Percentiles rank a stretch among this genome's conserved stretches.
Conservation (phyloP, 2,888 invertebrate species). For the Nasonia oneida region DNA sequence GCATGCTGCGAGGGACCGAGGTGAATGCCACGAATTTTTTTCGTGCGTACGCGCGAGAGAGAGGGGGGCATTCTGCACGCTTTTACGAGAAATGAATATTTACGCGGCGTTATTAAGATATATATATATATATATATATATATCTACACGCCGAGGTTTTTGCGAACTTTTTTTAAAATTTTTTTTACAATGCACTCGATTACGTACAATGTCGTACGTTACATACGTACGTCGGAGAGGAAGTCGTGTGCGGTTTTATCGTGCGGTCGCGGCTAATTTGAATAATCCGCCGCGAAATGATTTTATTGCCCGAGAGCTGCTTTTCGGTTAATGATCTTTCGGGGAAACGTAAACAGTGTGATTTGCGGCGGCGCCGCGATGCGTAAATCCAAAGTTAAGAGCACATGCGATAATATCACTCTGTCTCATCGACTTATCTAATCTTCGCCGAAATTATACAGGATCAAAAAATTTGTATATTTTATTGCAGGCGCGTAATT, state of each 20-base stretch:
- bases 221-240: background rate
- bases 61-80: background rate
- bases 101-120: constrained; percentile 50
- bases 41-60: background rate
- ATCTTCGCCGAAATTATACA: background rate
- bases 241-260: background rate
- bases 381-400: background rate
- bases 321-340: background rate
- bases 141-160: background rate
- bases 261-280: background rate
- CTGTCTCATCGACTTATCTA: background rate
- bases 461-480: background rate
- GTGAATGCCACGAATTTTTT: constrained; percentile 21
- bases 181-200: constrained; percentile 14
- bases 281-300: constrained; percentile 21
- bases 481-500: background rate
- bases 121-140: background rate
- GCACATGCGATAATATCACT: background rate
- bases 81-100: constrained; percentile 53
- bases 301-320: background rate
- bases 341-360: background rate
- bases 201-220: constrained; percentile 10
- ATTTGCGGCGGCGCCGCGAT: background rate
- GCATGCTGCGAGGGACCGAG: background rate
- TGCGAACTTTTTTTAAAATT: background rate